phyloP scores from a whole-genome alignment of 2,888 invertebrate genomes.

The Pristionchus arcanus region DNA sequence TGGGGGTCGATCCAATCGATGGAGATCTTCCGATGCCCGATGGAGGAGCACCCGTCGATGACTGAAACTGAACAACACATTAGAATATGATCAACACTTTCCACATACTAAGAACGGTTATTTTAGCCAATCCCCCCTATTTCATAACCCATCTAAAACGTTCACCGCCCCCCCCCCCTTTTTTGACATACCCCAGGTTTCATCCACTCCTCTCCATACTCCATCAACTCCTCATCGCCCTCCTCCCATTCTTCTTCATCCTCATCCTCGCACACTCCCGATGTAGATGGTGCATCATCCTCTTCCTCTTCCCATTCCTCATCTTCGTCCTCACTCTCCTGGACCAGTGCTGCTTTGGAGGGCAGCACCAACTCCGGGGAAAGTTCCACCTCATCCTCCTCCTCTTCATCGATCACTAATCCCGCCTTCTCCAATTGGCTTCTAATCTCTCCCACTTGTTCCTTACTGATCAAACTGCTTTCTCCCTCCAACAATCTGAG shows the following conservation, averaged over 20 bases:
- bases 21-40: background rate
- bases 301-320: constrained; percentile 14
- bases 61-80: constrained; percentile 23
- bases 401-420: constrained; percentile 18
- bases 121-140: background rate
- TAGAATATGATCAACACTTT: background rate
- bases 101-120: background rate
- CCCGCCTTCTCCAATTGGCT: constrained; percentile 29
- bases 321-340: background rate
- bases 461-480: background rate
- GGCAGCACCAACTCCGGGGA: background rate
- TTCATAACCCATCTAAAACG: background rate
- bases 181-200: constrained; percentile 9
- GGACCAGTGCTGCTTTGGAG: background rate
- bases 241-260: constrained; percentile 43
- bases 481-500: constrained; percentile 23
- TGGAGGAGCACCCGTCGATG: background rate
- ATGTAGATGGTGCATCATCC: background rate
- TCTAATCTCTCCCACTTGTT: background rate
- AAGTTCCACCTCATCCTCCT: background rate
- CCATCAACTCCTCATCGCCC: constrained; percentile 33
- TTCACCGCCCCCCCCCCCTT: background rate
- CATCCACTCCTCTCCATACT: constrained; percentile 30
- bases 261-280: constrained; percentile 30
- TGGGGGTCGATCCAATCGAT: background rate